Evolutionary conservation across 2,113 vertebrate genomes (phyloP).

Genomic region (Eulemur macaco): DNA sequence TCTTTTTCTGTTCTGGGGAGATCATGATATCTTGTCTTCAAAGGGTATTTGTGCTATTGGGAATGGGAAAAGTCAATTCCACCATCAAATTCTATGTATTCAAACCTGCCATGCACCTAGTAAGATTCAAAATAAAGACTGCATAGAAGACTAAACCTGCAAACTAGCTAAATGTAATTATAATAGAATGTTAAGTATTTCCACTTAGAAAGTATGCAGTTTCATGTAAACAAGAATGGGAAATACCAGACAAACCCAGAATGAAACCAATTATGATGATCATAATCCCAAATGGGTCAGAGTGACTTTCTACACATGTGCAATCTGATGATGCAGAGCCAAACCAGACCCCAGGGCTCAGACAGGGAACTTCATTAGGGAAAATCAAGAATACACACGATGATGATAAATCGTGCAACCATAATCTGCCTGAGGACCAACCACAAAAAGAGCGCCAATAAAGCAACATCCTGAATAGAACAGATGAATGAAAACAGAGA

Average conservation of each 20-base stretch:
- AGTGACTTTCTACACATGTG: background rate
- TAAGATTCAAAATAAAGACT: background rate
- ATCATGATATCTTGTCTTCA: background rate
- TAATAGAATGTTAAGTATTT: background rate
- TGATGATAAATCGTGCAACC: conserved; percentile 16
- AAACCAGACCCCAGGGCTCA: background rate
- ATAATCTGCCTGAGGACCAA: background rate
- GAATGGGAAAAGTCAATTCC: background rate
- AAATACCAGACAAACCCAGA: background rate
- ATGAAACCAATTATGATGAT: background rate
- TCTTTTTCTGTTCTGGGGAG: background rate
- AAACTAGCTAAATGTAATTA: conserved; percentile 24
- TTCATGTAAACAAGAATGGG: conserved; percentile 11
- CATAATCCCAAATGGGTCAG: background rate
- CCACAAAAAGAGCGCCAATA: conserved; percentile 15
- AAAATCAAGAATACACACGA: conserved; percentile 29
- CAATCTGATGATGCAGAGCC: background rate
- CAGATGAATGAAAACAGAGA: background rate
- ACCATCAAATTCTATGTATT: background rate
- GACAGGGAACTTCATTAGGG: conserved; percentile 26
- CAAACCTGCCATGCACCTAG: background rate
- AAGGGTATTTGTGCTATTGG: background rate
- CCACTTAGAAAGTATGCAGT: background rate
- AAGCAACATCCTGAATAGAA: conserved; percentile 4
- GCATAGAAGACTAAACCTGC: background rate